phyloP scores from a whole-genome alignment of 2,888 invertebrate species.

The Morpho achilles region DNA sequence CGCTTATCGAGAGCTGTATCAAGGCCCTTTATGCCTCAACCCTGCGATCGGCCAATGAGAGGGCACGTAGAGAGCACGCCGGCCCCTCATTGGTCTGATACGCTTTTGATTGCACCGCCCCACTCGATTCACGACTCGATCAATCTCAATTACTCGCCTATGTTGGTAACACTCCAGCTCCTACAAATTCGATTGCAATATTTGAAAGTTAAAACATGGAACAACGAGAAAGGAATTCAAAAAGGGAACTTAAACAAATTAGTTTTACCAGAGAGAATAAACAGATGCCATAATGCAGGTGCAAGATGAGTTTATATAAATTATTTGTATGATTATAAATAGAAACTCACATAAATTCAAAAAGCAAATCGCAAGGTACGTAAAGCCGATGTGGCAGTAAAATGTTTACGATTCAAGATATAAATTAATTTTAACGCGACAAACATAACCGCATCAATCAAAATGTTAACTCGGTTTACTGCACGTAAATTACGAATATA shows the following conservation, averaged over 20 bases:
- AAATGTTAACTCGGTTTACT: conserved; percentile 13
- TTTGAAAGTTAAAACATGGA: background rate
- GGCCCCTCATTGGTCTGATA: conserved; percentile 68
- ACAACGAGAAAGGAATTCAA: background rate
- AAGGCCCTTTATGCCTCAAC: conserved; percentile 69
- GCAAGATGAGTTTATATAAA: conserved; percentile 11
- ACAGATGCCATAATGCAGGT: no score
- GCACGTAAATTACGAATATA: conserved; percentile 26
- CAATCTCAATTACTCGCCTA: conserved; percentile 70
- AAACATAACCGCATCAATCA: conserved; percentile 38
- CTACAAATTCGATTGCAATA: conserved; percentile 26
- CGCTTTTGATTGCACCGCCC: conserved; percentile 77
- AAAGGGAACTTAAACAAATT: background rate
- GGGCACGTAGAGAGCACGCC: conserved; percentile 41
- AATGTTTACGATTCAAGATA: conserved; percentile 61
- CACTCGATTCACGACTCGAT: conserved; percentile 69
- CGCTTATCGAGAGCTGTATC: conserved; percentile 73
- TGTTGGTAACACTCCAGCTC: conserved; percentile 54
- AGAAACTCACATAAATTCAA: conserved; percentile 36
- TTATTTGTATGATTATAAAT: conserved; percentile 27
- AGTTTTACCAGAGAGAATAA: no score
- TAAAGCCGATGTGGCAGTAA: conserved; percentile 46
- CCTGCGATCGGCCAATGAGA: conserved; percentile 62
- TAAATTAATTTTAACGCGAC: conserved; percentile 54
- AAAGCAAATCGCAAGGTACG: conserved; percentile 42